Conservation (phyloP, 2,113 vertebrate genomes). For the Seriola dumerili region DNA sequence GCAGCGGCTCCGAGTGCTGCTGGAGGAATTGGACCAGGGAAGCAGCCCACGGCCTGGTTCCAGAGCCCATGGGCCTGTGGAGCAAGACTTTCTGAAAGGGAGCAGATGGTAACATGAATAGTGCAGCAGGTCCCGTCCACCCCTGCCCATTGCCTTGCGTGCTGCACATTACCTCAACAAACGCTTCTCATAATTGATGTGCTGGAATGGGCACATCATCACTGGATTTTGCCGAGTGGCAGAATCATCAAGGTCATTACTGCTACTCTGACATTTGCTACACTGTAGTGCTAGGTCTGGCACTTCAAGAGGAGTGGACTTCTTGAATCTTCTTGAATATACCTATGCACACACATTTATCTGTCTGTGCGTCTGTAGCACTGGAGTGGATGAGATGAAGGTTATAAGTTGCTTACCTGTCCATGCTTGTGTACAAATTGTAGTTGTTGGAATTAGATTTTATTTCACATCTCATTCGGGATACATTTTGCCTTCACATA, state of each 20-base stretch:
- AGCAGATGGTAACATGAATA: slow-evolving; percentile 86
- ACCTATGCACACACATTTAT: background rate
- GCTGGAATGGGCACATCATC: slow-evolving; percentile 70
- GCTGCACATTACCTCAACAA: slow-evolving; percentile 82
- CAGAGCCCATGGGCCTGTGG: slow-evolving; percentile 64
- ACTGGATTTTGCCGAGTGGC: slow-evolving; percentile 67
- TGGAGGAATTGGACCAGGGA: slow-evolving; percentile 55
- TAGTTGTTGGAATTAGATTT: background rate
- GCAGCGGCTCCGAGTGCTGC: slow-evolving; percentile 49
- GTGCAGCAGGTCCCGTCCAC: slow-evolving; percentile 74
- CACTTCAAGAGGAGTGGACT: slow-evolving; percentile 21
- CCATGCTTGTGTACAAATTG: background rate
- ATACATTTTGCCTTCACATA: background rate
- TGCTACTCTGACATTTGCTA: slow-evolving; percentile 37
- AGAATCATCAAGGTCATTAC: slow-evolving; percentile 77
- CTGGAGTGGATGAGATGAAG: background rate
- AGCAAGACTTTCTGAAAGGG: slow-evolving; percentile 68
- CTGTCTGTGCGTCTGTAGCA: background rate
- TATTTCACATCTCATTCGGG: background rate
- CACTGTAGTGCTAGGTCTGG: background rate
- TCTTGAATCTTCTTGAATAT: slow-evolving; percentile 15
- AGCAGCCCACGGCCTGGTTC: slow-evolving; percentile 45
- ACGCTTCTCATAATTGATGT: slow-evolving; percentile 81
- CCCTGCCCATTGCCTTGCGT: slow-evolving; percentile 71
- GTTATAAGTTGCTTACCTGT: slow-evolving; percentile 2